Conservation (phyloP, 1,140 invertebrate genomes). For the Heliconius eleuchia region DNA sequence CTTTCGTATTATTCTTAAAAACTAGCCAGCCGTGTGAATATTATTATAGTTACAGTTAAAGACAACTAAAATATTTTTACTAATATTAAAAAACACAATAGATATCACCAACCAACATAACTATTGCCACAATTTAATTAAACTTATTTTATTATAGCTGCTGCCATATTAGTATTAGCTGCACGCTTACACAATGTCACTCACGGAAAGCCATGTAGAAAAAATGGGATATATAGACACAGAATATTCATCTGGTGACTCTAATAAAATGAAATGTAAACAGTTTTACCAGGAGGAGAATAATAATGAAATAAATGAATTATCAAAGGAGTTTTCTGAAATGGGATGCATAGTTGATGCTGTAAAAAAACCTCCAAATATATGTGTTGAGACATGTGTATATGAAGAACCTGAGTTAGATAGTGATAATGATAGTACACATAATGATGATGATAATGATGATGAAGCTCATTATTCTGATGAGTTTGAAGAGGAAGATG, state of each 20-base stretch:
- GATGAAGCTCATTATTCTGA: conserved; percentile 72
- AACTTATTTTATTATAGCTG: conserved; percentile 46
- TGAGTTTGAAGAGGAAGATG: conserved; percentile 74
- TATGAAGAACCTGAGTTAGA: conserved; percentile 60
- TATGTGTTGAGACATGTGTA: conserved; percentile 69
- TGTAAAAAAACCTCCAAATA: conserved; percentile 67
- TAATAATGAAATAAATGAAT: conserved; percentile 75
- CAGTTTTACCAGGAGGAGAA: conserved; percentile 73
- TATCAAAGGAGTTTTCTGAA: conserved; percentile 69
- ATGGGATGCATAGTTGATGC: conserved; percentile 77
- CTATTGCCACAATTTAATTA: conserved; percentile 2
- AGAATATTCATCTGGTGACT: conserved; percentile 65
- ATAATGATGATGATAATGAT: conserved; percentile 39
- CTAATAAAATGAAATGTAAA: conserved; percentile 64
- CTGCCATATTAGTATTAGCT: conserved; percentile 34
- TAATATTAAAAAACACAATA: neutral
- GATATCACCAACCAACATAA: neutral
- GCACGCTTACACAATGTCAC: conserved; percentile 69
- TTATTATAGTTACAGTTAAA: neutral
- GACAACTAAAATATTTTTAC: neutral
- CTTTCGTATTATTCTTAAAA: neutral
- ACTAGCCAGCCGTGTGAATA: neutral
- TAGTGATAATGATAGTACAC: conserved; percentile 42
- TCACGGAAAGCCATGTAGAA: conserved; percentile 56
- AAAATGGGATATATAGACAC: conserved; percentile 50